Percentiles rank a stretch among this genome's conserved stretches.
phyloP scores from a whole-genome alignment of 2,888 invertebrate genomes.

The Drosophila nr. perissopoda region DNA sequence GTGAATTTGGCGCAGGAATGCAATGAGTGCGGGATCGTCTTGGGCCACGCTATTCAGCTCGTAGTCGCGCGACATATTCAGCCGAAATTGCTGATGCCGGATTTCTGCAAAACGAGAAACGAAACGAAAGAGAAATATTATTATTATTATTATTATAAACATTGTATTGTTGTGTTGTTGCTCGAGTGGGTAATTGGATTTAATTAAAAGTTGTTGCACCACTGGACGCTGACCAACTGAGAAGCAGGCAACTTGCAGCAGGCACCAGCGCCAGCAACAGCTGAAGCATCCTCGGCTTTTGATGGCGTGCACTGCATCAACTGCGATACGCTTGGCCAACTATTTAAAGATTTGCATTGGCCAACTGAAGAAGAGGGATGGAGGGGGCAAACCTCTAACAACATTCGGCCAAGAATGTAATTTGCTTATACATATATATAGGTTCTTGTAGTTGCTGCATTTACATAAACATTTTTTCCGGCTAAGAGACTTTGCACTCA shows the following conservation, averaged over 20 bases:
- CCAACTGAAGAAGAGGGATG: conserved; percentile 37
- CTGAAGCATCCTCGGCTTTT: conserved; percentile 2
- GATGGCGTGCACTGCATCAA: conserved; percentile 63
- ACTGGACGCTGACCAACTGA: conserved; percentile 55
- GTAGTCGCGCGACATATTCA: conserved; percentile 92
- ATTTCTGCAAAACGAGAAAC: conserved; percentile 85
- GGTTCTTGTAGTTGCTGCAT: conserved; percentile 10
- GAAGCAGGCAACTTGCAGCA: conserved; percentile 3
- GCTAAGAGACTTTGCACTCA: not conserved
- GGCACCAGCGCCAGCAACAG: not conserved
- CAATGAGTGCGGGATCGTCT: conserved; percentile 90
- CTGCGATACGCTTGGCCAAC: conserved; percentile 65
- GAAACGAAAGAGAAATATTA: not conserved
- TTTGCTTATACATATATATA: not conserved
- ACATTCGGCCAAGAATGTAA: conserved; percentile 27
- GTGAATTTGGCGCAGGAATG: conserved; percentile 90
- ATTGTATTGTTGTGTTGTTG: conserved; percentile 20
- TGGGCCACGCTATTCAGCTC: conserved; percentile 90
- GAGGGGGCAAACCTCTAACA: conserved; percentile 1
- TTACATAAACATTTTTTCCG: conserved; percentile 10
- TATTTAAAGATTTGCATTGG: conserved; percentile 70
- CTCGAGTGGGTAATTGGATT: conserved; percentile 60
- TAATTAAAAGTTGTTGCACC: conserved; percentile 77
- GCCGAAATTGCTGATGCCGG: conserved; percentile 91
- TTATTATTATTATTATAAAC: not conserved